Evolutionary conservation across 2,113 vertebrate species (phyloP).

Genomic region (Pyxicephalus adspersus): DNA sequence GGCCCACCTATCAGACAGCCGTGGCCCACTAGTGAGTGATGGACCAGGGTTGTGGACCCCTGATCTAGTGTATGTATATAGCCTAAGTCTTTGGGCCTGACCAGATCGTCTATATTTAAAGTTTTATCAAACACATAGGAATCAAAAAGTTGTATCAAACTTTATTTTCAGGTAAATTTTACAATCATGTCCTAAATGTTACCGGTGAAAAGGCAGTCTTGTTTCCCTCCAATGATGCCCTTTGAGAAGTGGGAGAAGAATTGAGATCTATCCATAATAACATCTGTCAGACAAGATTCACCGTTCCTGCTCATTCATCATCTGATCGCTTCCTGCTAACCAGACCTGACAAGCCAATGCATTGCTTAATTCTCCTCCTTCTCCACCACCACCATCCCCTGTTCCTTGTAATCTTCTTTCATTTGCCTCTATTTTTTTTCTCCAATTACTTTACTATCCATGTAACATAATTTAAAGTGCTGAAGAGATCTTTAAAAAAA

Average conservation of each 20-base stretch:
- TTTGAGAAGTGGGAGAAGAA: neutral
- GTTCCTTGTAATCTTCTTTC: constrained; percentile 15
- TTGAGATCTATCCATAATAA: neutral
- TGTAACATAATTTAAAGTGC: constrained; percentile 28
- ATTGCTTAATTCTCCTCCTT: neutral
- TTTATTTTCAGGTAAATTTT: no score
- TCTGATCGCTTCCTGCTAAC: neutral
- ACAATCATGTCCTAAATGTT: no score
- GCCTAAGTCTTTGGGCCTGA: no score
- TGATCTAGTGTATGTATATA: no score
- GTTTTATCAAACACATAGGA: no score
- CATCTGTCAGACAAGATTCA: neutral
- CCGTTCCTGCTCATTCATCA: neutral
- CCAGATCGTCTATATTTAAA: no score
- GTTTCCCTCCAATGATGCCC: neutral
- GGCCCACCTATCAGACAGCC: no score
- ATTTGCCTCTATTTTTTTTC: neutral
- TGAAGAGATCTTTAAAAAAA: constrained; percentile 23
- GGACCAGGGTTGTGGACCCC: no score
- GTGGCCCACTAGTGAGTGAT: no score
- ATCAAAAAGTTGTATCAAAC: no score
- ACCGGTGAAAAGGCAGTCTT: no score
- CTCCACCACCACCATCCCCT: neutral
- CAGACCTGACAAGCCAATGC: neutral
- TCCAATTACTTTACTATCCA: constrained; percentile 19